Base-by-base conservation (phyloP, 1,140 invertebrate genomes). In the Drosophila truncata region DNA sequence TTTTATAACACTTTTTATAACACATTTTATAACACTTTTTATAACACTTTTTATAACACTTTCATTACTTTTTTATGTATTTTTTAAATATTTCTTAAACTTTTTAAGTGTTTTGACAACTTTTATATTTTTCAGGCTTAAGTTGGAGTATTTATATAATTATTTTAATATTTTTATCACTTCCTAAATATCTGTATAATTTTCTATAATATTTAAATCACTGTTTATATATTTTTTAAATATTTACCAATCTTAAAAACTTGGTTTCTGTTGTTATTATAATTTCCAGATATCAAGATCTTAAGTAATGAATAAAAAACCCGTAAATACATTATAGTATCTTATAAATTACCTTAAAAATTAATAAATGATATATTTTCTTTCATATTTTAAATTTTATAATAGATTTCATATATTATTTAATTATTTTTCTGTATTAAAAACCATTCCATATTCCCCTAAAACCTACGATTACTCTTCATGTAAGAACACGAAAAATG, bases 401-500 rank as follows among this genome's bases (percentile, higher is more conserved):
- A 13, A 8, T 9, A 25, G 14, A 14, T 23, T 44, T 23, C 0
- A 11, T 44, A 14, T 7, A 3, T 2, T 44, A 3, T 23, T 3
- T 3, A 23, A 13, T 20, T 42, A 46, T 23, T 46, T 46, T 46
- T 1, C 1, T 4, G 14, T 3, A 16, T 23, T 46, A 9, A 16
- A 27, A 10, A 14, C 4, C 14, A 33, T 23, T 14, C 18, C 2
- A 10, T 23, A 52, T 54, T 23, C 50, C 50, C 18, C 10, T 2
- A 9, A 3, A 3, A 13, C 18, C 18, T 16, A 13, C 31, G 2
- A 33, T 18, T 20, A 14, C n/a, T 20, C 13, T 1, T 8, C n/a
- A 7, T 20, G 29, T 33, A 52, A 80, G 47, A 55, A 66, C 61
- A 70, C 44, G 20, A 35, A 47, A 82, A 72, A 81, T 71, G 57